Base-by-base conservation (phyloP, 2,113 vertebrate genomes). In the Sinosuthora webbiana region DNA sequence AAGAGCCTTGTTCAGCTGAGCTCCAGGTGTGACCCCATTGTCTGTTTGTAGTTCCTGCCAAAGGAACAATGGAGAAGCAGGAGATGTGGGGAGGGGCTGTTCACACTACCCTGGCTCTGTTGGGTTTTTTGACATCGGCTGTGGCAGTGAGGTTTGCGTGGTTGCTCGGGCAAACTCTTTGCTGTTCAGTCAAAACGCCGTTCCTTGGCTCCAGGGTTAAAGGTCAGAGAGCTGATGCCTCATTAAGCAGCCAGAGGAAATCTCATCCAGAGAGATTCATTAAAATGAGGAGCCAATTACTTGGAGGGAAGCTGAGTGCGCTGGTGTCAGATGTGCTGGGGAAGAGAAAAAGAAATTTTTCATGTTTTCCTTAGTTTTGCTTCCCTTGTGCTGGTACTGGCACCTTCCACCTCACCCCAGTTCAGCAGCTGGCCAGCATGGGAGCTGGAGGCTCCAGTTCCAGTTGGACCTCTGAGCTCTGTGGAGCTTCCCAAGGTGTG, bases 231-330 rank as follows among this genome's bases (percentile, higher is more conserved):
- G 73, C 65, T 30, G 59, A 31, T 28, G 25, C 73, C 49, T 95
- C 59, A 39, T 93, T 95, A 84, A 84, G 28, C 10, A 6, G 45
- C 45, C 2, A 13, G 37, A 83, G 33, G 64, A 70, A 80, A 13
- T 56, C 69, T 93, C 23, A 68, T 68, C 28, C 69, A 28, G 35
- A 21, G 33, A 69, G 8, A 44, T 50, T 90, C 25, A 41, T 93
- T 93, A 93, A 84, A 74, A 59, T 39, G 68, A 90, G 89, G 44
- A 90, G 44, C 56, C 39, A 83, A 13, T 96, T 93, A 77, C 22
- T 86, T 59, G 68, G 22, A 50, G 24, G 49, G 86, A 65, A 86
- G 50, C 64, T 14, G 1, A 52, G 39, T 35, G 15, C 25, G 15
- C 50, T 1, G 1, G 18, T 73, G 33, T 50, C 53, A 56, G 55